phyloP scores from a whole-genome alignment of 2,888 invertebrate genomes.

The Prosopocoilus inquinatus region DNA sequence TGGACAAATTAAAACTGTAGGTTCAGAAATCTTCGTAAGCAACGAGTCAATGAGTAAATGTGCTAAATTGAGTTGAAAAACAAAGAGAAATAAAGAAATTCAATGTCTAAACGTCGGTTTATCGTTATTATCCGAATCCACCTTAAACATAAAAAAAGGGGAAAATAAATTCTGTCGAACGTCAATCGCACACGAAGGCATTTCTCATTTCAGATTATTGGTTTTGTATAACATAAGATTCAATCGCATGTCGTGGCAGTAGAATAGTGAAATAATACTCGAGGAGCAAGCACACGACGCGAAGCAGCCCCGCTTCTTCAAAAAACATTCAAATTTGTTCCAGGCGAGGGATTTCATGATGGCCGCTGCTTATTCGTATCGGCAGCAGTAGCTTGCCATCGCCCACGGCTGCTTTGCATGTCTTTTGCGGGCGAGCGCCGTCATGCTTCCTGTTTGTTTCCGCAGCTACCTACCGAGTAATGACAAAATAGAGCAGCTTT shows the following conservation, averaged over 20 bases:
- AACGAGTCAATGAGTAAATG: too few species aligned
- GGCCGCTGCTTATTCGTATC: conserved; percentile 32
- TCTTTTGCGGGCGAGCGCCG: conserved; percentile 36
- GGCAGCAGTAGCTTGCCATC: conserved; percentile 22
- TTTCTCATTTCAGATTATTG: conserved; percentile 40
- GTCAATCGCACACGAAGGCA: conserved; percentile 36
- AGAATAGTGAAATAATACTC: conserved; percentile 1
- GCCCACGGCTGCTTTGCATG: conserved; percentile 39
- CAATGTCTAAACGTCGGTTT: too few species aligned
- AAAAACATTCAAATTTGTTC: conserved; percentile 44
- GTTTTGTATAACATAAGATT: conserved; percentile 32
- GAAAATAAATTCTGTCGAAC: conserved; percentile 9
- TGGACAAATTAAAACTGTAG: too few species aligned
- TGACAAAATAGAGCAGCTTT: conserved; percentile 13
- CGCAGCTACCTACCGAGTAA: conserved; percentile 21
- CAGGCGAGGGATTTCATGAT: conserved; percentile 41
- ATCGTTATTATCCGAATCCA: too few species aligned
- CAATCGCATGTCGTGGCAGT: neutral
- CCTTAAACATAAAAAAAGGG: too few species aligned
- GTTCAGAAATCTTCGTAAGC: too few species aligned
- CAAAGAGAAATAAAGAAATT: too few species aligned
- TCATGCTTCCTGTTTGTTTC: conserved; percentile 31
- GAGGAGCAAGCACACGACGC: neutral
- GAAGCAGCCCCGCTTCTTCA: conserved; percentile 14
- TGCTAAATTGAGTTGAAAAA: too few species aligned